These are phyloP conservation scores for Oreocharis arfaki DNA, from an alignment of 2,113 vertebrate genomes.

Conservation along the genomic window DNA sequence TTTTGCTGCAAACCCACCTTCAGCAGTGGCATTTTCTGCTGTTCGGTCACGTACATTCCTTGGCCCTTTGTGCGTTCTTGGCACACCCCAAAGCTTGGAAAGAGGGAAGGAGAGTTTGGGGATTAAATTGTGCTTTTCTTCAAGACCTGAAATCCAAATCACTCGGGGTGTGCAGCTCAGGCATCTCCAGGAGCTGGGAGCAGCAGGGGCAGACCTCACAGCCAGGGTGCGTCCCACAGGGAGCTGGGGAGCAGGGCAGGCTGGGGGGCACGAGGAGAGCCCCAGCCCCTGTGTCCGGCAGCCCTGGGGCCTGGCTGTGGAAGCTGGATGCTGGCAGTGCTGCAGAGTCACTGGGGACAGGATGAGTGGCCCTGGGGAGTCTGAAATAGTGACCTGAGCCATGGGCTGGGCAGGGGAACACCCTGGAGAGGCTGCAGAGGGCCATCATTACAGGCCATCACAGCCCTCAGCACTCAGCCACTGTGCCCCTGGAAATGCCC, in stretches of 20 bases:
- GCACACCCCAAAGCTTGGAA: background rate
- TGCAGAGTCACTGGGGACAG: accelerated
- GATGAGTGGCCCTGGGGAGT: too few relatives aligned
- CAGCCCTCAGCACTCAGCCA: background rate
- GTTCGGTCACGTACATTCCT: background rate
- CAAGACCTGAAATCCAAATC: background rate
- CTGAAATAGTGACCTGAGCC: background rate
- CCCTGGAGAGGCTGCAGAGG: background rate
- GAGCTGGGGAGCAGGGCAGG: background rate
- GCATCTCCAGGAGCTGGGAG: background rate
- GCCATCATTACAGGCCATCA: too few relatives aligned
- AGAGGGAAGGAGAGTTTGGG: background rate
- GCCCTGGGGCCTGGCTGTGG: background rate
- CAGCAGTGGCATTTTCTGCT: background rate
- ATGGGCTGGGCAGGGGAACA: accelerated
- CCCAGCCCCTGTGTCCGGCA: background rate
- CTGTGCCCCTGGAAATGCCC: accelerated
- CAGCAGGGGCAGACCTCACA: accelerated
- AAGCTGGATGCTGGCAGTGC: background rate
- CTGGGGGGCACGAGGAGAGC: background rate
- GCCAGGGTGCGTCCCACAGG: background rate
- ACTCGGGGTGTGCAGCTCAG: too few relatives aligned
- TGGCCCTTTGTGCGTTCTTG: background rate
- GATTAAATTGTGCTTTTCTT: background rate
- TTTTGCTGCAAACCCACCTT: background rate